Conservation (phyloP, 2,888 invertebrate genomes). For the Cosmorhoe ocellata region DNA sequence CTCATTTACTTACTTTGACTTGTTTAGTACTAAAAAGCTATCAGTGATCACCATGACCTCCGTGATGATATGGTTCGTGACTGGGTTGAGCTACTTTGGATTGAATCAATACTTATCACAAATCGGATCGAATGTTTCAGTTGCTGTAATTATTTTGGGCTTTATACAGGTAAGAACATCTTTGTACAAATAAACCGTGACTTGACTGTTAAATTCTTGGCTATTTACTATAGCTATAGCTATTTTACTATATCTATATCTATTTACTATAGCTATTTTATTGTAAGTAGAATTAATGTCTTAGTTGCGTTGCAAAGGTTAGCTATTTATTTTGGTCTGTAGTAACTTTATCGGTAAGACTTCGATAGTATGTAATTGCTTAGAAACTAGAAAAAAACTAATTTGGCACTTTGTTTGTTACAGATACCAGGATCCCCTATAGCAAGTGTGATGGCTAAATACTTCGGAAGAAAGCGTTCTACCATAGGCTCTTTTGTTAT, state of each 20-base stretch:
- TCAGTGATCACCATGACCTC: constrained; percentile 42
- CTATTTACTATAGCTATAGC: too few species aligned
- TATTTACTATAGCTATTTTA: too few species aligned
- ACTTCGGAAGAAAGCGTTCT: constrained; percentile 44
- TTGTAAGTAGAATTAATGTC: too few species aligned
- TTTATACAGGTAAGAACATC: constrained; percentile 48
- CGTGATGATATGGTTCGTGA: constrained; percentile 45
- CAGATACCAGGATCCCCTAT: constrained; percentile 47
- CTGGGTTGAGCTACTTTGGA: constrained; percentile 52
- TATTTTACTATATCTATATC: too few species aligned
- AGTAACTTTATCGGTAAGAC: too few species aligned
- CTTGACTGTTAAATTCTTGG: too few species aligned
- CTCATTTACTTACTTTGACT: constrained; percentile 43
- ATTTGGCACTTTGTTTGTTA: constrained; percentile 37
- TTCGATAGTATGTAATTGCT: too few species aligned
- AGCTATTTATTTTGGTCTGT: too few species aligned
- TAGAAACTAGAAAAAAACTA: too few species aligned
- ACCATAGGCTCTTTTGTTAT: constrained; percentile 33
- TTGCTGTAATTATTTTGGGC: constrained; percentile 47
- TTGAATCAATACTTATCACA: constrained; percentile 53
- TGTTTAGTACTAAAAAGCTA: constrained; percentile 49
- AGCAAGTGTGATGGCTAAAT: constrained; percentile 44
- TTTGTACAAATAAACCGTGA: too few species aligned
- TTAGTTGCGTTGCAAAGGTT: too few species aligned
- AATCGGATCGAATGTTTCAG: constrained; percentile 47